phyloP scores from a whole-genome alignment of 1,140 invertebrate genomes.

The Ptiloglossa arizonensis region DNA sequence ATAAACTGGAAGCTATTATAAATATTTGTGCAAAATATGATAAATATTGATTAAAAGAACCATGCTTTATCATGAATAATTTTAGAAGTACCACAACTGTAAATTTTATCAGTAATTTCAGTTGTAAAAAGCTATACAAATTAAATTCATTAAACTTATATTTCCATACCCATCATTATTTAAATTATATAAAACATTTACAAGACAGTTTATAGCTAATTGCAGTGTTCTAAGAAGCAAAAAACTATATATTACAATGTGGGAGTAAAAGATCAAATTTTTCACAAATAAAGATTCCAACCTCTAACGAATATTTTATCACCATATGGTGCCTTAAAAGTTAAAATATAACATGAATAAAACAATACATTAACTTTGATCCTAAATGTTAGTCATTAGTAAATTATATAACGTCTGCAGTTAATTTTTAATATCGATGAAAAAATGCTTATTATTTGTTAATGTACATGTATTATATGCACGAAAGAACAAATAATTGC shows the following conservation, averaged over 20 bases:
- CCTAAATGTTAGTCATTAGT: neutral
- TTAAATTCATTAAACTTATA: neutral
- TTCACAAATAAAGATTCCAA: neutral
- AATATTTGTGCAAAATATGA: conserved; percentile 33
- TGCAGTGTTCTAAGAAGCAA: conserved; percentile 16
- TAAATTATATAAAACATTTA: conserved; percentile 9
- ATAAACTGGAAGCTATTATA: neutral
- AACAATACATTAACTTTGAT: neutral
- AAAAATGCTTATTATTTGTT: neutral
- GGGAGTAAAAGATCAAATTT: neutral
- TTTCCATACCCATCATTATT: neutral
- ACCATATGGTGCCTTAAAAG: neutral
- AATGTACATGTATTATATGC: neutral
- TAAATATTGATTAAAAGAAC: neutral
- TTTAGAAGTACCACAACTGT: neutral
- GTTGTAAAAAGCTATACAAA: conserved; percentile 1
- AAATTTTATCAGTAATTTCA: neutral
- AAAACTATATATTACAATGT: neutral
- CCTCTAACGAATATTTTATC: neutral
- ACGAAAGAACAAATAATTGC: conserved; percentile 3
- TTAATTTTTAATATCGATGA: neutral
- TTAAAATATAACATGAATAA: neutral
- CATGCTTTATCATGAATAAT: neutral
- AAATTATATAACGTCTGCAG: neutral
- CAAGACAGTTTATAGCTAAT: conserved; percentile 15